A percentile compares a stretch with the other conserved stretches of the same genome.
Evolutionary conservation across 2,797 vertebrate genomes (phyloP).

Genomic region (Nyctalus aviator): DNA sequence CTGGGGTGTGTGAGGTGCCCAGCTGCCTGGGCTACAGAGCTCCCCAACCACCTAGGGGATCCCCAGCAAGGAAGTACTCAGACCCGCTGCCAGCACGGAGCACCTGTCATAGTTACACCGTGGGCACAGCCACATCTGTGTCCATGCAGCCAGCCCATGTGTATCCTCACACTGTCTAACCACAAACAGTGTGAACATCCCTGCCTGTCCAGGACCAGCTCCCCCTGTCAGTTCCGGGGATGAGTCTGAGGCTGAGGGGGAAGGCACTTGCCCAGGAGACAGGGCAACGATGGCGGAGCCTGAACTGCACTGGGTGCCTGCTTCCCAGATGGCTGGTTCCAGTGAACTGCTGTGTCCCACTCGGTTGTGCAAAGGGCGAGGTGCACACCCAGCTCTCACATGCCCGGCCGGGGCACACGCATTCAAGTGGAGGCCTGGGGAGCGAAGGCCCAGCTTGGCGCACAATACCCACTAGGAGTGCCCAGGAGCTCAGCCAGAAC

Average conservation of each 20-base stretch:
- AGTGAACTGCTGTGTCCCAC: neutral
- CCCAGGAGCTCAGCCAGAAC: neutral
- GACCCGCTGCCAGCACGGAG: neutral
- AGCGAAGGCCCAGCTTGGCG: neutral
- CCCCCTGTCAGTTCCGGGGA: neutral
- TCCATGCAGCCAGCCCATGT: no score
- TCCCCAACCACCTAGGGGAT: neutral
- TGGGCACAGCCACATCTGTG: neutral
- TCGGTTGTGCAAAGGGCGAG: neutral
- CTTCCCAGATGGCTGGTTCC: neutral
- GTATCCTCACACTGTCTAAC: neutral
- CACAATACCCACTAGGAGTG: neutral
- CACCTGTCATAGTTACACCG: neutral
- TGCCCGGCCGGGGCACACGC: neutral
- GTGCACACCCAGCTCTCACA: neutral
- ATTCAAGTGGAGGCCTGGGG: fast-evolving
- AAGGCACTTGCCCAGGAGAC: neutral
- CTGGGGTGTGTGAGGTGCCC: no score
- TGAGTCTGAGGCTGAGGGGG: neutral
- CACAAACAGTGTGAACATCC: neutral
- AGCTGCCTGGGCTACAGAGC: neutral
- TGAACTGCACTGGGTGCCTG: neutral
- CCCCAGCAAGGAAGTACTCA: neutral
- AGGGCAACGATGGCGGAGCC: neutral
- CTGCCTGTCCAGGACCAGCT: neutral